Evolutionary conservation across 2,797 vertebrate genomes (phyloP), one percentile per base, ranked within the genome.

Genomic region (Galago senegalensis): DNA sequence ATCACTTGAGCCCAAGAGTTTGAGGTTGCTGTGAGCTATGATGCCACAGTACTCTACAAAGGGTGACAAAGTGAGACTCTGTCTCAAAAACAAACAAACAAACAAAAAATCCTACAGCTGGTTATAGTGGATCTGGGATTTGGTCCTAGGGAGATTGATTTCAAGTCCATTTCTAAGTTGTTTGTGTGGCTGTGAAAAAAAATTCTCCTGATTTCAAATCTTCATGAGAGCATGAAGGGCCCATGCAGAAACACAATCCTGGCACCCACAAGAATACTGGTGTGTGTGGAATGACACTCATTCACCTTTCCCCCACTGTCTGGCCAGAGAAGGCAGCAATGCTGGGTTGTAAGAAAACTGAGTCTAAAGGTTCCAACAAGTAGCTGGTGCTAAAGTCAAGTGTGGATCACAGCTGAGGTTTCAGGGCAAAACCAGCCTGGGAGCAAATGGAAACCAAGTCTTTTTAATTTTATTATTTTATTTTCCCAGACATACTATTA

Each of bases 401-500:
- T 49, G 23, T 63, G 34, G 34, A 34, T 31, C 29, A 70, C 17
- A 69, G 20, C 16, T 49, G 27, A 67, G 67, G 17, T 43, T 87
- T 89, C 11, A 37, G 37, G 7, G 5, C 69, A 10, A 87, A 97
- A 82, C 18, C 37, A 75, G 80, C 53, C 69, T 5, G n/a, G 37
- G 7, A 70, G 21, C 31, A 96, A 23, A 67, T 60, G 27, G 7
- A 87, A 89, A 81, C 1, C 7, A 40, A 17, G 13, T 70, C 11
- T 69, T 73, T 18, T 69, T 73, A 23, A 84, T 75, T 79, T 80
- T 70, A 34, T 73, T 31, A 70, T 27, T 91, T 75, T 53, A 65
- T 93, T 96, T 96, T 83, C 23, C 2, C 14, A 80, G 91, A 92
- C 31, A 60, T 14, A 76, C 4, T 90, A 40, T 58, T 75, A 49